Evolutionary conservation across 2,888 invertebrate genomes (phyloP).

Genomic region (Alsophila aescularia): DNA sequence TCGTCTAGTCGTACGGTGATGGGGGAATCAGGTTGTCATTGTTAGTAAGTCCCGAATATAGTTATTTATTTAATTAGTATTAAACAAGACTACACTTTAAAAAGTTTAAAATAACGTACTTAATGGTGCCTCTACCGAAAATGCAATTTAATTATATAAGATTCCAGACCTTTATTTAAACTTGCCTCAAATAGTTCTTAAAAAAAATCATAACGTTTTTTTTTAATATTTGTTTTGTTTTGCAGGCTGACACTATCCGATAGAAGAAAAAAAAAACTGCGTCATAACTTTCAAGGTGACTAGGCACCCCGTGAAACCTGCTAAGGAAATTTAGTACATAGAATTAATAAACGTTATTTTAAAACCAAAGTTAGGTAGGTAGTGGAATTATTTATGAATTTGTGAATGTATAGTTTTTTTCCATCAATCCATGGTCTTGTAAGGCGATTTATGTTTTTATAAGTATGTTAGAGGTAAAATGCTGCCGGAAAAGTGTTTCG

Average conservation of each 20-base stretch:
- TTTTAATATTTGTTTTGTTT: slow-evolving; percentile 3
- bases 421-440: slow-evolving; percentile 2
- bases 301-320: slow-evolving; percentile 16
- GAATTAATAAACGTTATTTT: slow-evolving; percentile 29
- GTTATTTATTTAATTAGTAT: too few relatives aligned
- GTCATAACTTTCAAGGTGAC: slow-evolving; percentile 21
- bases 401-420: slow-evolving; percentile 19
- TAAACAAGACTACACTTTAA: too few relatives aligned
- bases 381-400: slow-evolving; percentile 45
- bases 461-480: background rate
- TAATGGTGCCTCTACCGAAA: too few relatives aligned
- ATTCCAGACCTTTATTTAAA: too few relatives aligned
- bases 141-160: too few relatives aligned
- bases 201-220: too few relatives aligned
- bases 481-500: slow-evolving; percentile 6
- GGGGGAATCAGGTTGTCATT: too few relatives aligned
- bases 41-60: too few relatives aligned
- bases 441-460: background rate
- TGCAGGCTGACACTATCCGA: slow-evolving; percentile 58
- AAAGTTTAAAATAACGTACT: too few relatives aligned
- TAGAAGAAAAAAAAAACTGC: slow-evolving; percentile 34
- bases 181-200: too few relatives aligned
- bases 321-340: slow-evolving; percentile 24
- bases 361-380: slow-evolving; percentile 69
- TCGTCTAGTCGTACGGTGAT: too few relatives aligned